Evolutionary conservation across 1,140 invertebrate genomes (phyloP).

Genomic region (Drosophila erecta): DNA sequence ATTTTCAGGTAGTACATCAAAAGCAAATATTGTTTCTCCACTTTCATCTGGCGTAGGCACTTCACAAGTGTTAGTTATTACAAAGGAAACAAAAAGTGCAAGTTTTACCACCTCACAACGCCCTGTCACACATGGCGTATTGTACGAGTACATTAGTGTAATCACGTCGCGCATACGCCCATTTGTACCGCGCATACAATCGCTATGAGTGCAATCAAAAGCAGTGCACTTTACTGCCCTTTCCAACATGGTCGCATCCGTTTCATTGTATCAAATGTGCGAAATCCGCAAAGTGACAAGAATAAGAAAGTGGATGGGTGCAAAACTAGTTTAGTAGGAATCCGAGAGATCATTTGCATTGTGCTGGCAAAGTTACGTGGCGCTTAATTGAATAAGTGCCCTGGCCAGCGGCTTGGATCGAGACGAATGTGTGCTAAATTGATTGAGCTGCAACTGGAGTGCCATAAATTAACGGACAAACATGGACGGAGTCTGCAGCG

Average conservation of each 20-base stretch:
- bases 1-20: too few relatives aligned
- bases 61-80: not conserved
- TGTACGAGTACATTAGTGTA: slow-evolving; percentile 6
- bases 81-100: not conserved
- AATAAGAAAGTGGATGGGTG: slow-evolving; percentile 14
- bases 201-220: slow-evolving; percentile 21
- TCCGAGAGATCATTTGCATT: slow-evolving; percentile 14
- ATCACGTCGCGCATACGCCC: slow-evolving; percentile 54
- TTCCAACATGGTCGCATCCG: slow-evolving; percentile 28
- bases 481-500: slow-evolving; percentile 60
- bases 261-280: slow-evolving; percentile 29
- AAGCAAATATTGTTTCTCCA: too few relatives aligned
- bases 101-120: not conserved
- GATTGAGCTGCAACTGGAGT: slow-evolving; percentile 58
- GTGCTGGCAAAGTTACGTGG: slow-evolving; percentile 55
- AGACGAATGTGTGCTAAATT: slow-evolving; percentile 72
- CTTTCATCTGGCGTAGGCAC: too few relatives aligned
- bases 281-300: slow-evolving; percentile 8
- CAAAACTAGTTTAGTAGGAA: slow-evolving; percentile 80
- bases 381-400: slow-evolving; percentile 73
- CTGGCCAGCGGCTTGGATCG: slow-evolving; percentile 10
- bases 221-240: slow-evolving; percentile 49
- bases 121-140: slow-evolving; percentile 52
- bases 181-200: slow-evolving; percentile 2
- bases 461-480: slow-evolving; percentile 64